Evolutionary conservation across 2,888 invertebrate genomes (phyloP).

Genomic region (Isoperla grammatica): DNA sequence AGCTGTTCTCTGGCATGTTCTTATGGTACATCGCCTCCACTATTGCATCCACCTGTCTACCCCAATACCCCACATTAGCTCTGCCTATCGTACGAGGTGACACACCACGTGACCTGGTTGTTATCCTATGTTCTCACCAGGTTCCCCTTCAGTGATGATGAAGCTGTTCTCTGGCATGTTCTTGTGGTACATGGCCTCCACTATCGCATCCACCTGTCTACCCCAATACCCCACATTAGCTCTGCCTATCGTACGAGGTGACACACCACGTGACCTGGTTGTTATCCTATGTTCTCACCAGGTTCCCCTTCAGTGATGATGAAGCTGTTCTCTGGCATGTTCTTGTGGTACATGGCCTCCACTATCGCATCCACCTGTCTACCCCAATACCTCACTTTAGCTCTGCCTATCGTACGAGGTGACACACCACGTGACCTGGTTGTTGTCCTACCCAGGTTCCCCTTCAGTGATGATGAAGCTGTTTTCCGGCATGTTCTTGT

Average conservation of each 20-base stretch:
- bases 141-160: constrained; percentile 74
- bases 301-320: constrained; percentile 77
- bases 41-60: constrained; percentile 54
- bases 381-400: too few species aligned
- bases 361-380: constrained; percentile 60
- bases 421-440: too few species aligned
- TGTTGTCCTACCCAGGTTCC: too few species aligned
- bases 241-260: too few species aligned
- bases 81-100: too few species aligned
- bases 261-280: too few species aligned
- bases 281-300: constrained; percentile 46
- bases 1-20: constrained; percentile 58
- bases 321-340: constrained; percentile 58
- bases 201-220: constrained; percentile 66
- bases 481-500: constrained; percentile 59
- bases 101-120: too few species aligned
- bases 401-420: too few species aligned
- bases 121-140: constrained; percentile 49
- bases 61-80: too few species aligned
- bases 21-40: constrained; percentile 77
- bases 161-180: constrained; percentile 58
- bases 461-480: constrained; percentile 73
- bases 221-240: too few species aligned
- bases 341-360: constrained; percentile 72
- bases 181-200: constrained; percentile 74